phyloP scores from a whole-genome alignment of 2,113 vertebrate genomes.

The Burhinus oedicnemus region DNA sequence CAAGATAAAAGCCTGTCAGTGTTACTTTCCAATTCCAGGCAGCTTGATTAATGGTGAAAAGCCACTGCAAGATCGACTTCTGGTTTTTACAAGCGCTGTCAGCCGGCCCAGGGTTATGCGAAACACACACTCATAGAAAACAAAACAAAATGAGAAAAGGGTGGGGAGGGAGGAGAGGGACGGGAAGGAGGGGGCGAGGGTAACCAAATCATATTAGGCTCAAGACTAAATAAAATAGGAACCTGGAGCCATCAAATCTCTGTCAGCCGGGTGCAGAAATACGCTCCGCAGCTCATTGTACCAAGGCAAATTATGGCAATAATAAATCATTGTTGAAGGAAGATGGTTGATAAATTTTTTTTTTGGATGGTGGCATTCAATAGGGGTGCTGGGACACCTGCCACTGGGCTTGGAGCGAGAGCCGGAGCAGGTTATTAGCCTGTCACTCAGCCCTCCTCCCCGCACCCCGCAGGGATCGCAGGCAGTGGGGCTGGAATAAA shows the following conservation, averaged over 20 bases:
- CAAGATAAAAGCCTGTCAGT: constrained; percentile 80
- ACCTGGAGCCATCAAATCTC: constrained; percentile 49
- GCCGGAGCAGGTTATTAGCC: constrained; percentile 72
- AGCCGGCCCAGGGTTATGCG: constrained; percentile 71
- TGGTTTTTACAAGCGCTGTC: constrained; percentile 78
- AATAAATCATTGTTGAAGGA: constrained; percentile 80
- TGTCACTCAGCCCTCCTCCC: constrained; percentile 67
- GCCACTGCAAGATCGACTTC: constrained; percentile 77
- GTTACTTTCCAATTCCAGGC: constrained; percentile 79
- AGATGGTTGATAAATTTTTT: constrained; percentile 71
- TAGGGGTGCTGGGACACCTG: constrained; percentile 69
- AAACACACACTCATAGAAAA: constrained; percentile 69
- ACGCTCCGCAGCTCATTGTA: constrained; percentile 62
- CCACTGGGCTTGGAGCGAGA: constrained; percentile 54
- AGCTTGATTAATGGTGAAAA: constrained; percentile 83
- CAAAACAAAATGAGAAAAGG: constrained; percentile 73
- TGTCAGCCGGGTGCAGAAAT: constrained; percentile 59
- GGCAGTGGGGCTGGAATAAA: neutral
- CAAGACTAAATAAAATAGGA: constrained; percentile 69
- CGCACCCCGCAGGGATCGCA: neutral
- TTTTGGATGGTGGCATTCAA: constrained; percentile 64
- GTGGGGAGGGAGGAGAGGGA: constrained; percentile 23
- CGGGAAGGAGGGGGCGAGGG: neutral
- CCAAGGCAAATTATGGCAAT: constrained; percentile 74
- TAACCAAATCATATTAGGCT: constrained; percentile 74